These are phyloP conservation scores for Martes martes DNA, from an alignment of 2,113 vertebrate genomes.

Conservation along the genomic window DNA sequence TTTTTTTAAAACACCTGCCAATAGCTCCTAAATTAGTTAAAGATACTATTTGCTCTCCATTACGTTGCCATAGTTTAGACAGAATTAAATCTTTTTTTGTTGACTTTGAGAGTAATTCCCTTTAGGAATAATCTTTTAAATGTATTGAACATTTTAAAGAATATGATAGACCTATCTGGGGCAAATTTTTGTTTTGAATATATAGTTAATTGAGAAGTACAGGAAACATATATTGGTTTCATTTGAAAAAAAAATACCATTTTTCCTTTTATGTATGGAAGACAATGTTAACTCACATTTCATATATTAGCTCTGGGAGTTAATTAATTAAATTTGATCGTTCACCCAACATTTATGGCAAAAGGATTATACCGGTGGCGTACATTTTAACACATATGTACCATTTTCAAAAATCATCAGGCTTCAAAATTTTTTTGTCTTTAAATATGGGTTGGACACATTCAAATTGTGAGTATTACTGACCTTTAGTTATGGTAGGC, in stretches of 20 bases:
- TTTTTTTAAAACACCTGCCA: slow-evolving; percentile 28
- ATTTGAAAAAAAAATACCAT: not conserved
- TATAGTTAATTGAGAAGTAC: not conserved
- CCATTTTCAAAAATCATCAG: not conserved
- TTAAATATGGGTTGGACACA: not conserved
- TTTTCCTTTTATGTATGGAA: not conserved
- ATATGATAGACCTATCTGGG: not conserved
- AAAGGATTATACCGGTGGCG: not conserved
- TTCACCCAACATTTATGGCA: not conserved
- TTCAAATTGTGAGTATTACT: not conserved
- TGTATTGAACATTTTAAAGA: slow-evolving; percentile 19
- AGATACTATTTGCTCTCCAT: slow-evolving; percentile 61
- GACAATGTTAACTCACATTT: not conserved
- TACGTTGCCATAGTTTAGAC: slow-evolving; percentile 64
- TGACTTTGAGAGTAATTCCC: slow-evolving; percentile 32
- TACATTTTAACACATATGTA: not conserved
- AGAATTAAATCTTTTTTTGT: slow-evolving; percentile 62
- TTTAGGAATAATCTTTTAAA: slow-evolving; percentile 22
- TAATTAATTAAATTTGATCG: not conserved
- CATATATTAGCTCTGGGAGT: not conserved
- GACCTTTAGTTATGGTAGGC: not conserved
- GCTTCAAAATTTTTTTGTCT: not conserved
- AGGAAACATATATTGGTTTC: not conserved
- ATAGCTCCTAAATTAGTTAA: slow-evolving; percentile 60
- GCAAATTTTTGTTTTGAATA: slow-evolving; percentile 5